Evolutionary conservation across 1,140 invertebrate species (phyloP).

Genomic region (Amphibalanus amphitrite): DNA sequence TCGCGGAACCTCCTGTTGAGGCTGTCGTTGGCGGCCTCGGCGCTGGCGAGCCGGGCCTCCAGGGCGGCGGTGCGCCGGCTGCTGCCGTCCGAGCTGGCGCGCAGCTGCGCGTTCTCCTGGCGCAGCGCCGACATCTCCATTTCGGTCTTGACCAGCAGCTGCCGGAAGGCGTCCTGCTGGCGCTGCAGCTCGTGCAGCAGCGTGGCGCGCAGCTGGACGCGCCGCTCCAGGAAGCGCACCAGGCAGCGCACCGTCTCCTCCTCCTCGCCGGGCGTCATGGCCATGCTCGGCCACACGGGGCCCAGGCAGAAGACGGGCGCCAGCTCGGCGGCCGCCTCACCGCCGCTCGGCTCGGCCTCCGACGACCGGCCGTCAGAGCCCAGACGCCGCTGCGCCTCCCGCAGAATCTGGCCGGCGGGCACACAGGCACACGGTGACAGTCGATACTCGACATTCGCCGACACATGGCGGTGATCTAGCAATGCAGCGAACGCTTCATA

Average conservation of each 20-base stretch:
- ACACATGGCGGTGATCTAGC: too few species aligned
- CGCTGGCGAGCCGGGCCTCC: slow-evolving; percentile 18
- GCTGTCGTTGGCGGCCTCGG: slow-evolving; percentile 20
- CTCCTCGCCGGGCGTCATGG: slow-evolving; percentile 10
- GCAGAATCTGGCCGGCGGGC: not conserved
- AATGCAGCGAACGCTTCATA: too few species aligned
- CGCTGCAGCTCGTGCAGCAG: slow-evolving; percentile 14
- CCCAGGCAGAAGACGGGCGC: slow-evolving; percentile 17
- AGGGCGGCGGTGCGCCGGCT: slow-evolving; percentile 29
- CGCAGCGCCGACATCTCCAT: slow-evolving; percentile 42
- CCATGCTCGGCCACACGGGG: slow-evolving; percentile 16
- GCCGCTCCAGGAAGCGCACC: slow-evolving; percentile 15
- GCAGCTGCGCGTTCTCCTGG: slow-evolving; percentile 42
- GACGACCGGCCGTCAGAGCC: not conserved
- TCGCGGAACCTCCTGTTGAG: slow-evolving; percentile 15
- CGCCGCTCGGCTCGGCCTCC: not conserved
- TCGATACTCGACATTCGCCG: too few species aligned
- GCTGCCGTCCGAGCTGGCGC: slow-evolving; percentile 40
- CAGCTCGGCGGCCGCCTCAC: slow-evolving; percentile 12
- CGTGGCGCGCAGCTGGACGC: slow-evolving; percentile 15
- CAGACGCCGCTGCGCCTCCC: not conserved
- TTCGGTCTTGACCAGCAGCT: slow-evolving; percentile 42
- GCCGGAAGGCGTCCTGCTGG: slow-evolving; percentile 19
- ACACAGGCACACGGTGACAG: not conserved
- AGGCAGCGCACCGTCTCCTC: slow-evolving; percentile 18